Conservation (phyloP, 2,888 invertebrate genomes). For the Oscheius sp. region DNA sequence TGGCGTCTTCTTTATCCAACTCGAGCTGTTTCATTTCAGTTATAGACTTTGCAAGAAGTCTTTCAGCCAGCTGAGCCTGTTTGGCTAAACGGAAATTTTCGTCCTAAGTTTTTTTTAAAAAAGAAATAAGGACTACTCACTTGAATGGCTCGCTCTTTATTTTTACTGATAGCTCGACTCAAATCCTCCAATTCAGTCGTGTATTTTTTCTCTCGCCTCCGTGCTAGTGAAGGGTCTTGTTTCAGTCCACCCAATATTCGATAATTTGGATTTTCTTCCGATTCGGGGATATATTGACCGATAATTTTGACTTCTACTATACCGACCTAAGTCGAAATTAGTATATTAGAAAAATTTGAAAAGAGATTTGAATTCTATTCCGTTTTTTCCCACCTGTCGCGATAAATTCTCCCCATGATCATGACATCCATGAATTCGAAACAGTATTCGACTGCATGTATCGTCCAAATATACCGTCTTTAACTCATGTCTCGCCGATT, state of each 20-base stretch:
- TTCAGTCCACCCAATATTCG: constrained; percentile 7
- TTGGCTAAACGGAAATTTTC: constrained; percentile 56
- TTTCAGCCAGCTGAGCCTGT: constrained; percentile 47
- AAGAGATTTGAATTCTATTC: too few species aligned
- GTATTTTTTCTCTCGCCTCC: constrained; percentile 32
- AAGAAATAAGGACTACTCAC: too few species aligned
- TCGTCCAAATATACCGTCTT: constrained; percentile 57
- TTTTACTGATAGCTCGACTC: constrained; percentile 40
- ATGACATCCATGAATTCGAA: constrained; percentile 37
- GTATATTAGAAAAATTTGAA: background rate
- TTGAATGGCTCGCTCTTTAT: constrained; percentile 46
- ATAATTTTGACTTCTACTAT: constrained; percentile 47
- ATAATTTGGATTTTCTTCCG: constrained; percentile 32
- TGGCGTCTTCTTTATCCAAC: constrained; percentile 40
- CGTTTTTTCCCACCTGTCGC: constrained; percentile 27
- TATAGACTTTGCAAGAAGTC: constrained; percentile 44
- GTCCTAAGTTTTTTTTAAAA: constrained; percentile 7
- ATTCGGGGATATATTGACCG: constrained; percentile 41
- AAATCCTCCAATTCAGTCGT: constrained; percentile 46
- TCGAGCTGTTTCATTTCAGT: constrained; percentile 56
- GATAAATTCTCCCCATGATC: constrained; percentile 37
- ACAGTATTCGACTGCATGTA: constrained; percentile 31
- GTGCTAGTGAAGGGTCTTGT: constrained; percentile 18
- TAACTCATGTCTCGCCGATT: constrained; percentile 46
- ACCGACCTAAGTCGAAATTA: constrained; percentile 46